Conservation (phyloP, 2,797 vertebrate genomes). For the Lycodopsis pacificus region DNA sequence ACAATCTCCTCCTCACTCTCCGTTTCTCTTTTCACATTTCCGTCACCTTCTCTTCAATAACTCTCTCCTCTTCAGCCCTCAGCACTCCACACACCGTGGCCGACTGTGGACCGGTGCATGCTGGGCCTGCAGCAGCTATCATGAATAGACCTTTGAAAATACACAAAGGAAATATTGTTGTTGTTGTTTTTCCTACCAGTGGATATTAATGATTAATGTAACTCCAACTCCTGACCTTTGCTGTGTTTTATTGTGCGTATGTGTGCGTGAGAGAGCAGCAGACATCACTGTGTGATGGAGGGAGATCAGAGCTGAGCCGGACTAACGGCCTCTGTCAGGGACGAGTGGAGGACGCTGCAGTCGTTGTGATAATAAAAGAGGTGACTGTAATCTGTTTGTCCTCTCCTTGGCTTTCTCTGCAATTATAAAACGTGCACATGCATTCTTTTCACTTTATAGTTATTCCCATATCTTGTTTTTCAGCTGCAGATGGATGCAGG, state of each 20-base stretch:
- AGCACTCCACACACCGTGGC: slow-evolving; percentile 79
- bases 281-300: slow-evolving; percentile 76
- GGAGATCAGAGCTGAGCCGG: slow-evolving; percentile 75
- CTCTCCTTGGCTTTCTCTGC: slow-evolving; percentile 39
- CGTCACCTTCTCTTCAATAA: slow-evolving; percentile 11
- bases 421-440: slow-evolving; percentile 3
- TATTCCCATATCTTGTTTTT: slow-evolving; percentile 9
- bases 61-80: slow-evolving; percentile 6
- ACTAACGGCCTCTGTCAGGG: slow-evolving; percentile 72
- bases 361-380: slow-evolving; percentile 55
- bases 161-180: slow-evolving; percentile 31
- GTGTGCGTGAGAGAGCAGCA: slow-evolving; percentile 71
- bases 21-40: background rate
- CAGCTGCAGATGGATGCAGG: slow-evolving; percentile 75
- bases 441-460: slow-evolving; percentile 1
- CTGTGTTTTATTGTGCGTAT: slow-evolving; percentile 13
- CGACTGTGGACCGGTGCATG: slow-evolving; percentile 74
- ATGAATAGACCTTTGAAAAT: slow-evolving; percentile 23
- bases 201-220: slow-evolving; percentile 29
- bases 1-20: background rate
- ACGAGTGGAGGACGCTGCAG: slow-evolving; percentile 49
- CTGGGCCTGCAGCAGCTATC: slow-evolving; percentile 79
- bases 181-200: background rate
- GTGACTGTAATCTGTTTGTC: slow-evolving; percentile 64
- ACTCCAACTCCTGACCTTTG: slow-evolving; percentile 17